Conservation (phyloP, 2,888 invertebrate species). For the Dasypogon diadema region DNA sequence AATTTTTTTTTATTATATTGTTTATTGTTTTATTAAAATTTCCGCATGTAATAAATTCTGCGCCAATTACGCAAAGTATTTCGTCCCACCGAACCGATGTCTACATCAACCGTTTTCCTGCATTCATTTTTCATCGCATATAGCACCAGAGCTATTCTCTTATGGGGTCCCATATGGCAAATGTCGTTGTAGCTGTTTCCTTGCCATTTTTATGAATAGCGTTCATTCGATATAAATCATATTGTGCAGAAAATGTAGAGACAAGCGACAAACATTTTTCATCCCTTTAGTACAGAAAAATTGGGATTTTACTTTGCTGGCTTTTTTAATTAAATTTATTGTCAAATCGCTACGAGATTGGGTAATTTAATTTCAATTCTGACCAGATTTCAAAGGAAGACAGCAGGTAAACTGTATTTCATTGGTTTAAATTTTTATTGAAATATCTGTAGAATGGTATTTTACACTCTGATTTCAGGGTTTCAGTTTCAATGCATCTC, state of each 20-base stretch:
- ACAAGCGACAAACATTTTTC: constrained; percentile 20
- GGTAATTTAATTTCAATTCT: too few relatives aligned
- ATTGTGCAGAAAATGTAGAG: constrained; percentile 17
- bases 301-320: background rate
- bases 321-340: background rate
- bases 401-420: background rate
- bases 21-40: constrained; percentile 26
- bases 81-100: background rate
- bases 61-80: constrained; percentile 36
- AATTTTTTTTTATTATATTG: too few relatives aligned
- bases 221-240: constrained; percentile 37
- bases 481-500: too few relatives aligned
- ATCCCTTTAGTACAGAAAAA: background rate
- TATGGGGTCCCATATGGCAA: constrained; percentile 26
- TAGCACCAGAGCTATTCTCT: background rate
- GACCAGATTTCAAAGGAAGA: too few relatives aligned
- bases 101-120: constrained; percentile 8
- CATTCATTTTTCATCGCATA: constrained; percentile 30
- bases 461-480: too few relatives aligned
- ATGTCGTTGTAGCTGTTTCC: background rate
- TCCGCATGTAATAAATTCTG: constrained; percentile 20
- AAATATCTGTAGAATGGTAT: too few relatives aligned
- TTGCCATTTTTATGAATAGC: constrained; percentile 9
- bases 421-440: constrained; percentile 14
- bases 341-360: too few relatives aligned